Evolutionary conservation across 2,888 invertebrate species (phyloP).

Genomic region (Smittia sp.): DNA sequence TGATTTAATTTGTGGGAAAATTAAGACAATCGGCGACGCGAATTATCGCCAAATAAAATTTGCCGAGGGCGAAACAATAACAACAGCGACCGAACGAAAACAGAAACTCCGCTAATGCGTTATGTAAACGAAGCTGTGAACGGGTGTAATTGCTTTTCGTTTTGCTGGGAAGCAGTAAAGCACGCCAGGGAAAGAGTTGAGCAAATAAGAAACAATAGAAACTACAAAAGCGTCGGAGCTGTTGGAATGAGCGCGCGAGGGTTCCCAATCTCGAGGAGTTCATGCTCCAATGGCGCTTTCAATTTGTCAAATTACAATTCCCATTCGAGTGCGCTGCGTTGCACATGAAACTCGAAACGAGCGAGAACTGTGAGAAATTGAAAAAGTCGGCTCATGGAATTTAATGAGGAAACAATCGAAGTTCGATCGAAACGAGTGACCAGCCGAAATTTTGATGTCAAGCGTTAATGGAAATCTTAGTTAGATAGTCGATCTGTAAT

Average conservation of each 20-base stretch:
- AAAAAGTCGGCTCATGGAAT: no score
- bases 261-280: neutral
- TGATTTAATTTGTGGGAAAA: neutral
- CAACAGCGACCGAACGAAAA: no score
- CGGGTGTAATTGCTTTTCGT: neutral
- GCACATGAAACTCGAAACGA: no score
- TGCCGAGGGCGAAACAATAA: neutral
- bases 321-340: neutral
- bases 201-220: conserved; percentile 13
- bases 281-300: neutral
- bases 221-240: conserved; percentile 4
- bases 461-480: no score
- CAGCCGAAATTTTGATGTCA: no score
- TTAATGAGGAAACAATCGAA: no score
- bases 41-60: neutral
- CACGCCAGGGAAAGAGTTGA: neutral
- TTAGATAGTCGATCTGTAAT: neutral
- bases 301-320: conserved; percentile 20
- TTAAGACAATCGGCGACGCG: neutral
- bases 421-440: no score
- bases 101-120: neutral
- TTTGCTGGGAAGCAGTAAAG: conserved; percentile 11
- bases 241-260: neutral
- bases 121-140: conserved; percentile 20
- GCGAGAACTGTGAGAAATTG: no score